Percentiles rank a stretch among this genome's conserved stretches.
Evolutionary conservation across 2,797 vertebrate genomes (phyloP).

Genomic region (Coranthus polyacanthus): DNA sequence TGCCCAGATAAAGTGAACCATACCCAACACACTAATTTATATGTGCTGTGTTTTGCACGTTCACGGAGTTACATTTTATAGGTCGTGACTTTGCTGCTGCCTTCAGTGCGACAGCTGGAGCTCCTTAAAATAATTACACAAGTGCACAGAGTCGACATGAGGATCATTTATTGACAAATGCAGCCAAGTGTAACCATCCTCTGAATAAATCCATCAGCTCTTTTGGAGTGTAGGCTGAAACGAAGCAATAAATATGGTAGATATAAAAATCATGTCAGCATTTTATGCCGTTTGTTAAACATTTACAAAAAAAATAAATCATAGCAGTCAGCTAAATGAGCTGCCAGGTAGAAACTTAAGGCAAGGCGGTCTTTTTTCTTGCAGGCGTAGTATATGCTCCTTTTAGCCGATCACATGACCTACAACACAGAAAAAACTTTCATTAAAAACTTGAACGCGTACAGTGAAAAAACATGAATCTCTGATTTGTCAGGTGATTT

Average conservation of each 20-base stretch:
- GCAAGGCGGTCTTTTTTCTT: conserved; percentile 72
- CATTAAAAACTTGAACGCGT: conserved; percentile 9
- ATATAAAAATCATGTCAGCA: conserved; percentile 81
- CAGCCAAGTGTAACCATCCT: conserved; percentile 69
- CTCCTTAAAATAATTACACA: conserved; percentile 24
- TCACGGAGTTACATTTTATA: background rate
- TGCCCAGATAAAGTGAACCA: background rate
- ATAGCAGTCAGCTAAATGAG: conserved; percentile 73
- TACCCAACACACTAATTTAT: background rate
- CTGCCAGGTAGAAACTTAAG: conserved; percentile 79
- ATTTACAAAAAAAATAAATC: conserved; percentile 54
- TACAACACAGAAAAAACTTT: conserved; percentile 43
- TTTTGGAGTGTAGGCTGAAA: conserved; percentile 64
- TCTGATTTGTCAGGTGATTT: background rate
- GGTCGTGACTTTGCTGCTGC: background rate
- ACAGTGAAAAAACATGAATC: background rate
- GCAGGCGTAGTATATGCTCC: conserved; percentile 68
- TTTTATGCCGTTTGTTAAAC: conserved; percentile 68
- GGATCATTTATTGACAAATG: conserved; percentile 81
- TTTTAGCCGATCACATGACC: conserved; percentile 76
- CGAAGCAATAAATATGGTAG: conserved; percentile 85
- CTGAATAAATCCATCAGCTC: conserved; percentile 64
- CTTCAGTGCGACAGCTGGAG: background rate
- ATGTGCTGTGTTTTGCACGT: background rate
- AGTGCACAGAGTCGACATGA: conserved; percentile 59